Evolutionary conservation across 2,113 vertebrate genomes (phyloP).

Genomic region (Ifrita kowaldi): DNA sequence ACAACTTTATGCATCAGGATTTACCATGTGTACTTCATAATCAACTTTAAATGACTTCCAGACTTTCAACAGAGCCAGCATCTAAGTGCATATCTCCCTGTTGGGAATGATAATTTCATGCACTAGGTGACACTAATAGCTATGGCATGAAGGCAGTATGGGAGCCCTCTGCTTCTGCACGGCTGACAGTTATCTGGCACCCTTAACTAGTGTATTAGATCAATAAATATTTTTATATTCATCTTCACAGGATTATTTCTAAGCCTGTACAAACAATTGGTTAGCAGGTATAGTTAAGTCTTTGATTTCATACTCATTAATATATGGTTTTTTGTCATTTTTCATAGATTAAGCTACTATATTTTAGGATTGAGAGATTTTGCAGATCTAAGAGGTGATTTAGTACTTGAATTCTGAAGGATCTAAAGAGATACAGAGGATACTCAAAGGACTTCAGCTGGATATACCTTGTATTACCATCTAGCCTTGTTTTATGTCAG

Average conservation of each 20-base stretch:
- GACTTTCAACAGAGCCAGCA: background rate
- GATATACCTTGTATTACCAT: background rate
- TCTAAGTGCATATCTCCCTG: background rate
- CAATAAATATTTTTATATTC: background rate
- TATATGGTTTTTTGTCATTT: background rate
- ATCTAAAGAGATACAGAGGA: background rate
- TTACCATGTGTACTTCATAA: background rate
- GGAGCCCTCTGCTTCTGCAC: background rate
- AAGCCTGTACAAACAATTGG: background rate
- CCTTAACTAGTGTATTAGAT: too few relatives aligned
- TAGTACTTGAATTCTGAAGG: background rate
- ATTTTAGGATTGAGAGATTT: conserved; percentile 21
- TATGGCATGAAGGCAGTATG: background rate
- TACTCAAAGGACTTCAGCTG: background rate
- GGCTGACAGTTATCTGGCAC: background rate
- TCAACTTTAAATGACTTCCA: background rate
- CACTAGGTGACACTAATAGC: background rate
- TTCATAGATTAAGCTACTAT: background rate
- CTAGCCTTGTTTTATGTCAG: background rate
- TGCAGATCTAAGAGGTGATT: background rate
- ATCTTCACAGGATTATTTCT: background rate
- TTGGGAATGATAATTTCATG: background rate
- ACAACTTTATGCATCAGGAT: background rate
- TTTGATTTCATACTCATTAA: background rate
- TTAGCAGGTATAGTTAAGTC: background rate